Evolutionary conservation across 2,888 invertebrate species (phyloP).

Genomic region (Phorcus lineatus): DNA sequence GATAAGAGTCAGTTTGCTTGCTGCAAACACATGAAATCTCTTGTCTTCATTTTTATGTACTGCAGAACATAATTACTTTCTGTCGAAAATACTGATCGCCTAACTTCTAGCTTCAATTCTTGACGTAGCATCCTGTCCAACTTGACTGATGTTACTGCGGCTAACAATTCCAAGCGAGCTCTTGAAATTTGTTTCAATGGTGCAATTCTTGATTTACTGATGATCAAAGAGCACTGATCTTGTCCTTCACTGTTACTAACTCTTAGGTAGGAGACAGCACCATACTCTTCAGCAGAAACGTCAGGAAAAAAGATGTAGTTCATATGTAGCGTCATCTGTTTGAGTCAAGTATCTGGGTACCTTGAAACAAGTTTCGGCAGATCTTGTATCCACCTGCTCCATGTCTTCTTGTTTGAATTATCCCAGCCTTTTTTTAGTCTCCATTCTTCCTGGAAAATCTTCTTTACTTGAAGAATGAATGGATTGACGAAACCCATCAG

Average conservation of each 20-base stretch:
- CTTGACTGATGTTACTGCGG: conserved; percentile 3
- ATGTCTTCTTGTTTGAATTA: neutral
- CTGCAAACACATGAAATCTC: too few relatives aligned
- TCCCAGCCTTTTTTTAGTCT: conserved; percentile 13
- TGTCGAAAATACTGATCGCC: conserved; percentile 17
- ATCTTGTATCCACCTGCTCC: conserved; percentile 12
- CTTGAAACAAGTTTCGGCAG: neutral
- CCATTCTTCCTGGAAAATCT: neutral
- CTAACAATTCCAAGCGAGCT: conserved; percentile 8
- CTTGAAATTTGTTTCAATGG: conserved; percentile 11
- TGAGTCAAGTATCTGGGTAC: neutral
- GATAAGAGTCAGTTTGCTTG: too few relatives aligned
- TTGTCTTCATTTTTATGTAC: conserved; percentile 25
- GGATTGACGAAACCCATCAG: conserved; percentile 21
- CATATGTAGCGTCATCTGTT: neutral
- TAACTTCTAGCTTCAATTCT: neutral
- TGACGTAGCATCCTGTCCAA: conserved; percentile 11
- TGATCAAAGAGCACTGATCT: neutral
- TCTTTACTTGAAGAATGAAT: conserved; percentile 9
- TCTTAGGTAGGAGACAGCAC: conserved; percentile 8
- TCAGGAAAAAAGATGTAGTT: conserved; percentile 25
- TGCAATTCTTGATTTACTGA: conserved; percentile 3
- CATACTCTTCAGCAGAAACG: neutral
- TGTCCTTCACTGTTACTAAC: neutral
- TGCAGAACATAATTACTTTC: conserved; percentile 25